Evolutionary conservation across 2,113 vertebrate species (phyloP), one percentile per base, ranked within the genome.

Genomic region (Dicentrarchus labrax): DNA sequence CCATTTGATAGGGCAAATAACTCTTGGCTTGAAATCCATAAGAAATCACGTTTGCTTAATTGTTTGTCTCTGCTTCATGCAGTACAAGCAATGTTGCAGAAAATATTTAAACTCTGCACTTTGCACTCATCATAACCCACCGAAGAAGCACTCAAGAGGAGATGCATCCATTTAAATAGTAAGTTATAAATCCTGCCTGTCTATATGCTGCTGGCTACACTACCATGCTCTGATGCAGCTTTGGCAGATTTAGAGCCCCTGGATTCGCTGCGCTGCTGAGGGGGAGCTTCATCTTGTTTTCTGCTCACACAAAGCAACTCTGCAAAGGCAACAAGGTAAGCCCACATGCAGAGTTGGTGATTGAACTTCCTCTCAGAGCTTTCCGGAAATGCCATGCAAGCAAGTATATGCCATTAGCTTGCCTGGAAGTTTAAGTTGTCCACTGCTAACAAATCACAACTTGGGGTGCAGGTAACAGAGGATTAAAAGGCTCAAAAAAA

Each of bases 201-300:
- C 72, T 47, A 13, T 48, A 73, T 45, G 79, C 77, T 5, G 7
- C 62, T 24, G 72, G 72, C 61, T 66, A 56, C 84, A 71, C n/a
- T 57, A 21, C 24, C 48, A 56, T 48, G 67, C 71, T 85, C 51
- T 6, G 65, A 71, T 48, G 76, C 73, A 84, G 76, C 51, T 73
- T 22, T 66, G 57, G 74, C 75, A 70, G 79, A 91, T 85, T 85
- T 80, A 81, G 60, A 79, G 80, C n/a, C 64, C 41, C 30, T 15
- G 67, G 76, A 83, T 88, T 80, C 17, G 8, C 54, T 73, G 47
- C 38, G 4, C 59, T 15, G 69, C 54, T 57, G 76, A 76, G 77
- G 19, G 72, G 53, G 82, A 72, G 65, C 72, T 78, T 75, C 78
- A 72, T 77, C 75, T 73, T 77, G 64, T 88, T 85, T 72, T 79